Conservation (phyloP, 1,140 invertebrate genomes). For the Microplitis mediator region DNA sequence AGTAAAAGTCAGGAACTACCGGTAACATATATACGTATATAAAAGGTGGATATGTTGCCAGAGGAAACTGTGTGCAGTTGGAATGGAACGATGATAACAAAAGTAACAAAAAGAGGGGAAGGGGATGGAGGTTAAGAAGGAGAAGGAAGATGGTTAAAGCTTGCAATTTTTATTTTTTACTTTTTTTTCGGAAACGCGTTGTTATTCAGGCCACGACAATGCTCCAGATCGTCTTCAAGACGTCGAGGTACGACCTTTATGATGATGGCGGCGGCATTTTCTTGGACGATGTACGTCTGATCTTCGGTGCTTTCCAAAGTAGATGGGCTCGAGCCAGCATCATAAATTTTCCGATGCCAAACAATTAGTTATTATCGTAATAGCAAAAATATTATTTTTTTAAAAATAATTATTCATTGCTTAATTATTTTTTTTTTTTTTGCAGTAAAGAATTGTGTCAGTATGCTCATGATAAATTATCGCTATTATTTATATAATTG, state of each 20-base stretch:
- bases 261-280: background rate
- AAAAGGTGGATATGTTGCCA: background rate
- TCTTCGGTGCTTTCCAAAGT: too few relatives aligned
- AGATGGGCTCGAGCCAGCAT: too few relatives aligned
- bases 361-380: too few relatives aligned
- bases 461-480: too few relatives aligned
- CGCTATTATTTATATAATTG: too few relatives aligned
- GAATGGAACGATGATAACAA: background rate
- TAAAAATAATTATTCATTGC: too few relatives aligned
- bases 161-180: background rate
- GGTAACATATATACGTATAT: background rate
- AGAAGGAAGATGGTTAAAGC: background rate
- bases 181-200: constrained; percentile 25
- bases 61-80: background rate
- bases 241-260: constrained; percentile 4
- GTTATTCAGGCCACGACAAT: constrained; percentile 32
- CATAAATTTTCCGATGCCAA: too few relatives aligned
- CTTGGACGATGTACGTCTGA: background rate
- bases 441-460: too few relatives aligned
- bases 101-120: background rate
- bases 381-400: too few relatives aligned
- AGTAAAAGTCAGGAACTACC: background rate
- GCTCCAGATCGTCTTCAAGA: background rate
- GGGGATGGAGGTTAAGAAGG: background rate
- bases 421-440: too few relatives aligned